Conservation (phyloP, 1,140 invertebrate species). For the Pollicipes pollicipes region DNA sequence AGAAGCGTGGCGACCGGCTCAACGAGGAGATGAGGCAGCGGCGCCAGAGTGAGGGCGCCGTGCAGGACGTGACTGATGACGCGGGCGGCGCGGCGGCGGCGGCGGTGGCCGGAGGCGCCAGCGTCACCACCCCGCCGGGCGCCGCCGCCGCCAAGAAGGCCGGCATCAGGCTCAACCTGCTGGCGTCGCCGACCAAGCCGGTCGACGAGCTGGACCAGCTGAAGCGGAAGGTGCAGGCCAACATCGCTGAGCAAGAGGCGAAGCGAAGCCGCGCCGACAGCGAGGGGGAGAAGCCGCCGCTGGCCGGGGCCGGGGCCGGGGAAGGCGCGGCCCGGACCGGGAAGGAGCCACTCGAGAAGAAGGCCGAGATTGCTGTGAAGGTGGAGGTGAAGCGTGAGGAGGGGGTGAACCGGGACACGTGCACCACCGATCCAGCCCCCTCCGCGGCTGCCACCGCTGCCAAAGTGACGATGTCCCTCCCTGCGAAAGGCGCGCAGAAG, state of each 20-base stretch:
- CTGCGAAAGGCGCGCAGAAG: neutral
- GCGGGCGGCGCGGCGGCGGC: neutral
- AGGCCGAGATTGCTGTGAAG: neutral
- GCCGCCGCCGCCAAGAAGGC: neutral
- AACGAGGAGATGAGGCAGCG: conserved; percentile 2
- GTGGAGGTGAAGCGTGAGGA: neutral
- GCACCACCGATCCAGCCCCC: too few species aligned
- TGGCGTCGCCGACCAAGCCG: neutral
- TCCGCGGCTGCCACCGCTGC: too few species aligned
- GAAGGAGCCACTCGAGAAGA: neutral
- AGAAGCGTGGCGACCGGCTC: neutral
- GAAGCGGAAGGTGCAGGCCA: neutral
- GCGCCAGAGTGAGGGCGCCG: neutral
- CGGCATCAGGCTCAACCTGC: neutral
- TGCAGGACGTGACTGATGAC: conserved; percentile 1
- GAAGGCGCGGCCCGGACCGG: too few species aligned
- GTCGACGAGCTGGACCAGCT: neutral
- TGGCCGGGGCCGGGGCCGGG: too few species aligned
- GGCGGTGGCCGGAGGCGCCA: too few species aligned
- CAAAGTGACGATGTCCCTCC: neutral
- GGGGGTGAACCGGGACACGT: neutral
- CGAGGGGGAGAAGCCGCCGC: too few species aligned
- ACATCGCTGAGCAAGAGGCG: neutral
- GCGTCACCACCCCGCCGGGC: neutral
- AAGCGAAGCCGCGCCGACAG: neutral